Evolutionary conservation across 1,140 invertebrate species (phyloP).

Genomic region (Monochamus saltuarius): DNA sequence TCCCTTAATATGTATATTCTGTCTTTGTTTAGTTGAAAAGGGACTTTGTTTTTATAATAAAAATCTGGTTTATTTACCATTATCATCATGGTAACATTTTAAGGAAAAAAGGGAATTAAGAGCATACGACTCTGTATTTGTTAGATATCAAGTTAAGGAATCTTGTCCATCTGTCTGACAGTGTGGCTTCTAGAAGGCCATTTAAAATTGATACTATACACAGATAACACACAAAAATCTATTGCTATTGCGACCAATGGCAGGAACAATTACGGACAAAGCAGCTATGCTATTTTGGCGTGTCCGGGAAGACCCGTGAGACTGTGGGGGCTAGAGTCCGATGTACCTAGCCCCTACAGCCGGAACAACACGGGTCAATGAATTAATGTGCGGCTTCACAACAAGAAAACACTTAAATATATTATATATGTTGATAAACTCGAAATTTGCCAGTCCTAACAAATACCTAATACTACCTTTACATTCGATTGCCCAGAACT

Average conservation of each 20-base stretch:
- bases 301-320: constrained; percentile 28
- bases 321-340: constrained; percentile 24
- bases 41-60: too few species aligned
- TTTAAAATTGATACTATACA: constrained; percentile 32
- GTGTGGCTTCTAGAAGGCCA: not conserved
- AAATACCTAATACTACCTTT: constrained; percentile 37
- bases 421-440: constrained; percentile 41
- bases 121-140: too few species aligned
- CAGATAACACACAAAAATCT: constrained; percentile 45
- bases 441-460: constrained; percentile 44
- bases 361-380: constrained; percentile 32
- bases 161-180: not conserved
- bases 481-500: constrained; percentile 15
- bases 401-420: constrained; percentile 48
- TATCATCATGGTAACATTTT: too few species aligned
- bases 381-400: constrained; percentile 41
- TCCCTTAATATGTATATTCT: too few species aligned
- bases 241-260: constrained; percentile 51
- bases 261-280: constrained; percentile 52
- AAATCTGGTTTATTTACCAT: too few species aligned
- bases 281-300: constrained; percentile 43
- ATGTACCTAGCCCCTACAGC: constrained; percentile 26
- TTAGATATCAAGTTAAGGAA: not conserved
- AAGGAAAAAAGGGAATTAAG: too few species aligned
- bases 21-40: too few species aligned